Conservation (phyloP, 2,797 vertebrate genomes). For the Leucoraja ocellata region DNA sequence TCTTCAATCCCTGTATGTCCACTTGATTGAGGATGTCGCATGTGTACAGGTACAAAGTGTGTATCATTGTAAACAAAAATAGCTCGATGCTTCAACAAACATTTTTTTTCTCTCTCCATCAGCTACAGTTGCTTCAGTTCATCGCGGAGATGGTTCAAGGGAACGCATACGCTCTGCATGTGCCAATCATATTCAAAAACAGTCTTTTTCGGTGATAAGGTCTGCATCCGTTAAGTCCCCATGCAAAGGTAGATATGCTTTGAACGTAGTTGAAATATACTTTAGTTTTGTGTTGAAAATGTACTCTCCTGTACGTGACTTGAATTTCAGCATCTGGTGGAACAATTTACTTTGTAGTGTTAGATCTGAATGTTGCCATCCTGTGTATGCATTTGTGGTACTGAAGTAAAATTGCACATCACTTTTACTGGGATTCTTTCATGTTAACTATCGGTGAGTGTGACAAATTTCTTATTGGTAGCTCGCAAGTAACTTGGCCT, state of each 20-base stretch:
- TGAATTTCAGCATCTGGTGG: neutral
- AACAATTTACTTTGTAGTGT: neutral
- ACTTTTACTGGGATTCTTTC: no score
- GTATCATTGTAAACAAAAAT: neutral
- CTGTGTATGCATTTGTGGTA: no score
- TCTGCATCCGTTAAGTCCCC: constrained; percentile 3
- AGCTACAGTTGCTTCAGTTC: constrained; percentile 10
- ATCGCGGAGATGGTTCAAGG: neutral
- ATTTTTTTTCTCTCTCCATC: neutral
- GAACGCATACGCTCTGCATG: neutral
- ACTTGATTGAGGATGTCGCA: no score
- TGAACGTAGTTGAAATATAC: neutral
- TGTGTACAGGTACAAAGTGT: neutral
- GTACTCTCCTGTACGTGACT: neutral
- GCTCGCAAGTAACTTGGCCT: neutral
- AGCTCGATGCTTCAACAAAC: neutral
- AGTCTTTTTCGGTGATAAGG: neutral
- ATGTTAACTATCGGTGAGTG: no score
- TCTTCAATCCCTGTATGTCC: no score
- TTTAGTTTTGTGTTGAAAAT: neutral
- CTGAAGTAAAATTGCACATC: no score
- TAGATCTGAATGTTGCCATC: no score
- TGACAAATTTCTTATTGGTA: no score
- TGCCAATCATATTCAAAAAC: neutral
- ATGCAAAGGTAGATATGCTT: neutral